Percentiles rank a stretch among this genome's conserved stretches.
phyloP scores from a whole-genome alignment of 1,140 invertebrate species.

The Brachionus asplanchnoidis region DNA sequence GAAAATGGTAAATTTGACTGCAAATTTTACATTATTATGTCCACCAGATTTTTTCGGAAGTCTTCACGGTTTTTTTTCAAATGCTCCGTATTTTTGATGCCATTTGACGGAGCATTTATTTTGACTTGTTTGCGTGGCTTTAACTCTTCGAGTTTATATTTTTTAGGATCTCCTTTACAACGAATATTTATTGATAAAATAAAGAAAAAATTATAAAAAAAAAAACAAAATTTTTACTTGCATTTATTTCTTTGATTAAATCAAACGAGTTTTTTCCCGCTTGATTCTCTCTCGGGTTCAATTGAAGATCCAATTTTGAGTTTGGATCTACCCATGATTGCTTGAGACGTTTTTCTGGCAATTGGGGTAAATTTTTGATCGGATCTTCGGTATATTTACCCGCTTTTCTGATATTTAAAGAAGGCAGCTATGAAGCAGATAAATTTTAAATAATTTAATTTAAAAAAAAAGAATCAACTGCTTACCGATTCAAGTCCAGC shows the following conservation, averaged over 20 bases:
- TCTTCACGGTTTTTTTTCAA: constrained; percentile 71
- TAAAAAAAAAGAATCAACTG: background rate
- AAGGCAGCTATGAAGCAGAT: background rate
- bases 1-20: background rate
- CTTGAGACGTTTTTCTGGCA: constrained; percentile 53
- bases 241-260: constrained; percentile 37
- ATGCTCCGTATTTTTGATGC: constrained; percentile 14
- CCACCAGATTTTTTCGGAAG: constrained; percentile 72
- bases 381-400: constrained; percentile 54
- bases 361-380: constrained; percentile 52
- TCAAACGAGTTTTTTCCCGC: constrained; percentile 20
- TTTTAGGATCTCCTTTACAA: constrained; percentile 23
- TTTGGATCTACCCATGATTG: constrained; percentile 48
- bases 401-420: constrained; percentile 12
- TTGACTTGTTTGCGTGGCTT: constrained; percentile 28
- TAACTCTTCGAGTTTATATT: background rate
- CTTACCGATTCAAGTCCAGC: constrained; percentile 32
- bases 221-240: background rate
- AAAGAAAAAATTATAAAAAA: background rate
- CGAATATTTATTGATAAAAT: background rate
- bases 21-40: constrained; percentile 63
- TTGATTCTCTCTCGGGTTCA: constrained; percentile 32
- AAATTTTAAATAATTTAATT: background rate
- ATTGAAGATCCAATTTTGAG: constrained; percentile 11
- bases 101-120: constrained; percentile 19